Evolutionary conservation across 2,888 invertebrate genomes (phyloP), one percentile per base, ranked within the genome.

Genomic region (Matsumyia berberina): DNA sequence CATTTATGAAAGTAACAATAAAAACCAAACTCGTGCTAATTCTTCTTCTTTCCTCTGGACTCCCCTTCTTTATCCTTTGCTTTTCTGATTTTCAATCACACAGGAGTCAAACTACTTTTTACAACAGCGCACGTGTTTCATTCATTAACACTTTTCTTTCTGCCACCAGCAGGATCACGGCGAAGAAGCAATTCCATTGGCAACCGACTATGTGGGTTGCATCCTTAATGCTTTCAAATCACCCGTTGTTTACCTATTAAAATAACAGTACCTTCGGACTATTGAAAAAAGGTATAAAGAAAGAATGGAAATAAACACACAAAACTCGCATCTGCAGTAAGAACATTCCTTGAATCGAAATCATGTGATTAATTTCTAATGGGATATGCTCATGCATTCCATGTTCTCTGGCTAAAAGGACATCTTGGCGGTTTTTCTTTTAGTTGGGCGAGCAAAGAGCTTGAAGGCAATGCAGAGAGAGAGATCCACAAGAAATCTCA

Each of bases 351-450:
- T 78, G 82, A 83, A 83, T 83, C 73, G 49, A 83, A 83, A 83
- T 83, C 78, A 73, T 83, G 82, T 83, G 82, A 83, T 78, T 72
- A 78, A 83, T 83, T 83, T 78, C 73, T 73, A 83, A 83, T 83
- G 66, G 82, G 67, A 67, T 78, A 53, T 62, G 31, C 19, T 70
- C 77, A 67, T 73, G 69, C 46, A 33, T 80, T 58, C 29, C 12
- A 67, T 53, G 66, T 78, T 73, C 37, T 55, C 55, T 70, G 51
- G 33, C 58, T n/a, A 66, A 72, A 37, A 80, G 82, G 82, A 83
- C 82, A 66, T 66, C 64, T 51, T 29, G 37, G 19, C 17, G 12
- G 4, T 8, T 46, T 9, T 19, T 11, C 9, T 35, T 17, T 33
- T 51, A 33, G 15, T 31, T 51, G 46, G 8, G 11, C 11, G 7